Conservation (phyloP, 2,888 invertebrate species). For the Tinea trinotella region DNA sequence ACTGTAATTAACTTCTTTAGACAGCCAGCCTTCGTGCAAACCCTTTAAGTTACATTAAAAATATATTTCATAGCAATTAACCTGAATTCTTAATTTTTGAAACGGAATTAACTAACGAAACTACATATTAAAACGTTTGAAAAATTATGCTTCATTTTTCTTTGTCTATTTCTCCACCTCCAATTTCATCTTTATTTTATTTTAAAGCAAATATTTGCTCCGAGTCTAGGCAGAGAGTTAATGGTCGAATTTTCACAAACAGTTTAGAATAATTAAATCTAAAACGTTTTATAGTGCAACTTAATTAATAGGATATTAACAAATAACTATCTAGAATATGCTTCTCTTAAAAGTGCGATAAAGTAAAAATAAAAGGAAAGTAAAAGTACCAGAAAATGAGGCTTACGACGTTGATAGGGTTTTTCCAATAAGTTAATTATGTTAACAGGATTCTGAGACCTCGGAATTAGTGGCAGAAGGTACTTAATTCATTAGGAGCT, state of each 20-base stretch:
- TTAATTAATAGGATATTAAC: too few species aligned
- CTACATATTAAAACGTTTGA: too few species aligned
- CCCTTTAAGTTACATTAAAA: neutral
- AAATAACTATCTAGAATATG: too few species aligned
- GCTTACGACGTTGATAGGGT: neutral
- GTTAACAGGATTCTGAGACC: constrained; percentile 16
- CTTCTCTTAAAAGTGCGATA: too few species aligned
- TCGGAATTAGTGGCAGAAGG: neutral
- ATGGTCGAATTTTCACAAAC: too few species aligned
- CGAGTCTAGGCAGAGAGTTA: too few species aligned
- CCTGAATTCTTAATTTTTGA: neutral
- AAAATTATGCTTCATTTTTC: neutral
- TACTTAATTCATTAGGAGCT: constrained; percentile 15
- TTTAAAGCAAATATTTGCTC: too few species aligned
- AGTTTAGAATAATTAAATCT: too few species aligned
- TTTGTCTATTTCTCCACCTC: too few species aligned
- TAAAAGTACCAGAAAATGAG: constrained; percentile 2
- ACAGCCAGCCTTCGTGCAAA: constrained; percentile 12
- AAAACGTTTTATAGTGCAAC: too few species aligned
- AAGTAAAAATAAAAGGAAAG: too few species aligned
- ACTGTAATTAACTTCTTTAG: constrained; percentile 6
- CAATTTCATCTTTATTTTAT: too few species aligned
- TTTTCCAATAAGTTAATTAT: constrained; percentile 18
- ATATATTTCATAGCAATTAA: neutral
- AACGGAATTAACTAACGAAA: neutral